These are phyloP conservation scores for Bradypodion ventrale DNA, from an alignment of 2,797 vertebrate species.

Conservation along the genomic window DNA sequence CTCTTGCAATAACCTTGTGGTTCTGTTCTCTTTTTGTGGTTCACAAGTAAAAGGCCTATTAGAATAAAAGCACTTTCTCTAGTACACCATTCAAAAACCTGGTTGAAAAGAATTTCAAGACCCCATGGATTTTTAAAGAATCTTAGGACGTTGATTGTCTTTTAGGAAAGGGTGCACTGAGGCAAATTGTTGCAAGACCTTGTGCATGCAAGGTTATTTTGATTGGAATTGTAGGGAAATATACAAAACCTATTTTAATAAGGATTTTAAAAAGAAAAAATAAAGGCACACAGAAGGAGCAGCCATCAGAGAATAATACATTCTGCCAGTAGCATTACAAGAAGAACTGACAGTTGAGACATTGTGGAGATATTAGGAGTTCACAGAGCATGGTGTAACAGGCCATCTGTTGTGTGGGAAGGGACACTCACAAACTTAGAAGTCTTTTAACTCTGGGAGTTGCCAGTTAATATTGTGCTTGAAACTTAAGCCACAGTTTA, in stretches of 20 bases:
- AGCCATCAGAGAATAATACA: conserved; percentile 7
- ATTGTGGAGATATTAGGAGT: conserved; percentile 6
- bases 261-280: background rate
- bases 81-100: too few species aligned
- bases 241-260: background rate
- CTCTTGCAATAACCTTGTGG: too few species aligned
- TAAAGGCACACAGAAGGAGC: conserved; percentile 14
- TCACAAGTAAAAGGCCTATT: background rate
- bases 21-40: too few species aligned
- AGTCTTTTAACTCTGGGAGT: conserved; percentile 21
- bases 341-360: conserved; percentile 28
- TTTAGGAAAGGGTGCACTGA: background rate
- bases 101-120: too few species aligned
- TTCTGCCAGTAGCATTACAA: conserved; percentile 22
- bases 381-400: conserved; percentile 25
- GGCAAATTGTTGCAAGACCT: background rate
- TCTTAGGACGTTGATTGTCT: too few species aligned
- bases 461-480: background rate
- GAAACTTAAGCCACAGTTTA: conserved; percentile 1
- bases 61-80: background rate
- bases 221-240: conserved; percentile 7
- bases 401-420: conserved; percentile 33
- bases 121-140: too few species aligned
- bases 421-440: background rate
- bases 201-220: background rate